Evolutionary conservation across 2,888 invertebrate species (phyloP).

Genomic region (Zelleria hepariella): DNA sequence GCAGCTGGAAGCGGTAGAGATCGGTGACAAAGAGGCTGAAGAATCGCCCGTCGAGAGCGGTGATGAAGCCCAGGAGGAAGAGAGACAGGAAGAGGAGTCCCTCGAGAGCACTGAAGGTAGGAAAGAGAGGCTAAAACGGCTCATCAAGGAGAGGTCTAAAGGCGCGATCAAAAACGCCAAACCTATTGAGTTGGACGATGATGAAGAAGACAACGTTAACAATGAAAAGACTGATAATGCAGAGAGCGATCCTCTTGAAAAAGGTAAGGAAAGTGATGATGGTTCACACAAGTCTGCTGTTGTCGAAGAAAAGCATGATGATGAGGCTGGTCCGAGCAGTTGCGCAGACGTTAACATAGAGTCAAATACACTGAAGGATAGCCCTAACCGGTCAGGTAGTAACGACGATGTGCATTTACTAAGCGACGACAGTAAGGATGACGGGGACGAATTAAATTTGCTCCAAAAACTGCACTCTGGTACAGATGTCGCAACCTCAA

Average conservation of each 20-base stretch:
- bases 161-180: not conserved
- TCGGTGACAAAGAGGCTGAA: conserved; percentile 60
- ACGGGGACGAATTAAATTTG: conserved; percentile 51
- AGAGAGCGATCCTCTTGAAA: conserved; percentile 2
- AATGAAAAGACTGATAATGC: not conserved
- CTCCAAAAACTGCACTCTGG: conserved; percentile 49
- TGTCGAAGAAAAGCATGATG: conserved; percentile 1
- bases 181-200: not conserved
- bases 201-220: not conserved
- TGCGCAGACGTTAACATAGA: not conserved
- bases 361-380: not conserved
- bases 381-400: not conserved
- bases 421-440: conserved; percentile 30
- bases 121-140: conserved; percentile 43
- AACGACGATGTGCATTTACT: conserved; percentile 20
- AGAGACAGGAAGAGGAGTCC: conserved; percentile 19
- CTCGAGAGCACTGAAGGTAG: conserved; percentile 44
- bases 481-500: conserved; percentile 33
- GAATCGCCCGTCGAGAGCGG: conserved; percentile 58
- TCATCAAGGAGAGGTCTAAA: conserved; percentile 39
- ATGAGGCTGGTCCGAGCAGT: conserved; percentile 1
- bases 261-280: not conserved
- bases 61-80: conserved; percentile 38
- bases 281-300: conserved; percentile 6
- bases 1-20: conserved; percentile 52